phyloP scores from a whole-genome alignment of 2,888 invertebrate genomes.

The Coremacera marginata region DNA sequence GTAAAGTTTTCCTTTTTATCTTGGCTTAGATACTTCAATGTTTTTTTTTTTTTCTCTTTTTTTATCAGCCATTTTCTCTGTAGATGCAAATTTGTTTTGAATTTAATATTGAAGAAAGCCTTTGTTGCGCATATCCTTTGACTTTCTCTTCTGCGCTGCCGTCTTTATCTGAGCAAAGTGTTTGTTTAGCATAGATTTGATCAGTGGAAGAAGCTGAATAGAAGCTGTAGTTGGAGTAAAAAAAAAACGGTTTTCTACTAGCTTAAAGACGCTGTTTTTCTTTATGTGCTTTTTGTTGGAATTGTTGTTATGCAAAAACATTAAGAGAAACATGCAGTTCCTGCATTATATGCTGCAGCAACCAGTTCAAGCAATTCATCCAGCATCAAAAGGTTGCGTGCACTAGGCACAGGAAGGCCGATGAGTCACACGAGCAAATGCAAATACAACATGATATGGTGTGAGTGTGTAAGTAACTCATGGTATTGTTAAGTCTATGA shows the following conservation, averaged over 20 bases:
- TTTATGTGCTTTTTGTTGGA: neutral
- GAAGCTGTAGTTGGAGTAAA: neutral
- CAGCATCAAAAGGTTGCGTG: neutral
- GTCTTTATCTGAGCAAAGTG: conserved; percentile 6
- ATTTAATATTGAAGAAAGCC: conserved; percentile 11
- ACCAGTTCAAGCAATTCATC: neutral
- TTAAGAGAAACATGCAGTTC: neutral
- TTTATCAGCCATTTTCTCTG: neutral
- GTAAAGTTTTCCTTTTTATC: conserved; percentile 27
- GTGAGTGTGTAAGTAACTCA: neutral
- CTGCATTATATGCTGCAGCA: neutral
- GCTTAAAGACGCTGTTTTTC: no score
- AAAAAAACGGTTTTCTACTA: neutral
- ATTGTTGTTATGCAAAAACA: neutral
- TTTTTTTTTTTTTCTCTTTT: neutral
- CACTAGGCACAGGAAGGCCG: neutral
- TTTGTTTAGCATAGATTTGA: conserved; percentile 33
- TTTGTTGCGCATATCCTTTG: conserved; percentile 25
- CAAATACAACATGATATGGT: neutral
- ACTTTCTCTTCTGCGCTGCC: neutral
- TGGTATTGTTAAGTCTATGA: neutral
- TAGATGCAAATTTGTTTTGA: conserved; percentile 4
- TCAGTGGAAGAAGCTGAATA: neutral
- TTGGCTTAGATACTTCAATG: neutral
- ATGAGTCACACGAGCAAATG: neutral